phyloP scores from a whole-genome alignment of 2,113 vertebrate genomes.

The Machaerirhynchus nigripectus region DNA sequence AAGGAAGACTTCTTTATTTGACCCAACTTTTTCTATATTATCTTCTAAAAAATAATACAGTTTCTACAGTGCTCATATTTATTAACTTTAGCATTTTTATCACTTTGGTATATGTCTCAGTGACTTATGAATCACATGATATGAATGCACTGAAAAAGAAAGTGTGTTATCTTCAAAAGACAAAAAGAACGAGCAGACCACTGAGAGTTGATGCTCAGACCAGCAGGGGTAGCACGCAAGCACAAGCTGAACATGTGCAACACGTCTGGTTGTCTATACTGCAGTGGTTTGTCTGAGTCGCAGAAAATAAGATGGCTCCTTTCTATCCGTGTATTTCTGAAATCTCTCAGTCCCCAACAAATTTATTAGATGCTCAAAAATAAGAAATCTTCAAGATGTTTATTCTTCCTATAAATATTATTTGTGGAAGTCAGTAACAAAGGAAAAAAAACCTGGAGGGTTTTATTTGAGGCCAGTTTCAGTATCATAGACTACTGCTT shows the following conservation, averaged over 20 bases:
- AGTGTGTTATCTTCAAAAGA: not conserved
- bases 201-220: not conserved
- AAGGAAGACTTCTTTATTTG: rapidly evolving
- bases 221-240: not conserved
- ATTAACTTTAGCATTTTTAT: not conserved
- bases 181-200: not conserved
- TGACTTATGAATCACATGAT: not conserved
- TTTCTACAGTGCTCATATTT: not conserved
- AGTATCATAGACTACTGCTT: not conserved
- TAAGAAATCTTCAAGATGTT: not conserved
- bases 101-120: not conserved
- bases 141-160: not conserved
- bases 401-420: not conserved
- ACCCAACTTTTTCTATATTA: not conserved
- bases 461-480: not conserved
- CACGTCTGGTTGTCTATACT: not conserved
- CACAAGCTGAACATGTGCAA: not conserved
- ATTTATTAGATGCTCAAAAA: not conserved
- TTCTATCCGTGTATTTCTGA: not conserved
- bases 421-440: not conserved
- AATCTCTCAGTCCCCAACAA: not conserved
- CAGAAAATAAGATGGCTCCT: not conserved
- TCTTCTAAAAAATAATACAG: not conserved
- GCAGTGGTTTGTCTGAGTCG: not conserved
- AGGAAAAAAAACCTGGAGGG: not conserved